phyloP scores from a whole-genome alignment of 2,797 vertebrate genomes.

The Falco rusticolus region DNA sequence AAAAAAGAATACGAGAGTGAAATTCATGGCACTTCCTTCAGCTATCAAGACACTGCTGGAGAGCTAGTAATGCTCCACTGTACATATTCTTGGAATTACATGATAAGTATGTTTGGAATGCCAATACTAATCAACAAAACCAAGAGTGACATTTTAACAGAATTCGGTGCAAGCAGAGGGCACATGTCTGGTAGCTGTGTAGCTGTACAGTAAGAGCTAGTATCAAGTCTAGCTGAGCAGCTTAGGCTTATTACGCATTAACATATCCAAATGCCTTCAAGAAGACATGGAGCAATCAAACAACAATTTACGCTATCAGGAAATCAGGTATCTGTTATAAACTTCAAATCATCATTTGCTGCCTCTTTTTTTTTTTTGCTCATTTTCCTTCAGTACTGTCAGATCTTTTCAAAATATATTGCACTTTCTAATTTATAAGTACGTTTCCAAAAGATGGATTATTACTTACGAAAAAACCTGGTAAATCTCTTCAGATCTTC shows the following conservation, averaged over 20 bases:
- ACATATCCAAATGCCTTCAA: background rate
- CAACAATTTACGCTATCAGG: background rate
- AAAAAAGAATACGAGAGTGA: background rate
- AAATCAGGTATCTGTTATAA: background rate
- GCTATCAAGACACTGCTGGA: background rate
- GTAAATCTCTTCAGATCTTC: slow-evolving; percentile 94
- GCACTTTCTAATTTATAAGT: background rate
- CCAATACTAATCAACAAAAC: background rate
- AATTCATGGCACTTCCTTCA: background rate
- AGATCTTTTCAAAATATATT: background rate
- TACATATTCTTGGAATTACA: background rate
- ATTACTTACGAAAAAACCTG: slow-evolving; percentile 89
- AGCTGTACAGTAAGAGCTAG: background rate
- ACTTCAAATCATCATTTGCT: background rate
- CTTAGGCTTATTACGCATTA: background rate
- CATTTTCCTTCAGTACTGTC: background rate
- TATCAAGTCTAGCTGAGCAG: background rate
- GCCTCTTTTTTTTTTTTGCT: background rate
- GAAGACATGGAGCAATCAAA: background rate
- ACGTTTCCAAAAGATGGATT: background rate
- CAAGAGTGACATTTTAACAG: background rate
- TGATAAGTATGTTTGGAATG: background rate
- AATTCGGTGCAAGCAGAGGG: background rate
- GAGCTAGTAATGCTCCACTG: background rate
- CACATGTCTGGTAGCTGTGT: background rate